Evolutionary conservation across 1,140 invertebrate genomes (phyloP).

Genomic region (Mesaphorura yosii): DNA sequence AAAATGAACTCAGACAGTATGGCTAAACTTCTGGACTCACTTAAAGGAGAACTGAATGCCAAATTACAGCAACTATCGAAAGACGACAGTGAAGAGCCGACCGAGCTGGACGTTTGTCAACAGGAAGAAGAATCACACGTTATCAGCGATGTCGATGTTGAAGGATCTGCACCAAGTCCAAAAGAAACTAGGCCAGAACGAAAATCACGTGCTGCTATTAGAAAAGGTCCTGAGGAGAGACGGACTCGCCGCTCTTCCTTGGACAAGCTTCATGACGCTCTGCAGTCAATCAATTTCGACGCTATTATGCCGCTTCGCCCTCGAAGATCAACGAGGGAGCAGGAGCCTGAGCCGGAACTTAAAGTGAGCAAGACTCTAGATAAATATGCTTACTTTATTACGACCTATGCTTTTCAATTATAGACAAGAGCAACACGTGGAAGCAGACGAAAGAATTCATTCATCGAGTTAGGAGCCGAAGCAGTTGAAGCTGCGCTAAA

Average conservation of each 20-base stretch:
- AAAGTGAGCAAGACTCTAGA: no score
- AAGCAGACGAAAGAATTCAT: no score
- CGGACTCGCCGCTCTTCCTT: constrained; percentile 22
- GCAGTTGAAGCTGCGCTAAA: no score
- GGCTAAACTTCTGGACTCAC: background rate
- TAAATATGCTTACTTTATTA: no score
- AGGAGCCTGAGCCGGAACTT: no score
- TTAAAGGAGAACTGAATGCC: constrained; percentile 1
- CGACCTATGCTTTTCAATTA: no score
- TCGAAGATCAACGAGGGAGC: constrained; percentile 6
- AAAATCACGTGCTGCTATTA: background rate
- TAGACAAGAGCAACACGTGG: no score
- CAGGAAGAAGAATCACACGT: no score
- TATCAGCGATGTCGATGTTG: no score
- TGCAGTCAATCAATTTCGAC: constrained; percentile 28
- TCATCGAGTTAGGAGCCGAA: no score
- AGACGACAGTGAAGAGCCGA: background rate
- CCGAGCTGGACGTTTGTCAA: constrained; percentile 3
- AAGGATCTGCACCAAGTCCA: constrained; percentile 2
- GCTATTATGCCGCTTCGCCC: constrained; percentile 22
- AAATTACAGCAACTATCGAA: background rate
- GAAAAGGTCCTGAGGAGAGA: background rate
- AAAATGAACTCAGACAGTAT: background rate
- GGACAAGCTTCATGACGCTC: constrained; percentile 27
- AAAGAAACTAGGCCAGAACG: background rate